A percentile compares a stretch with the other conserved stretches of the same genome.
These are phyloP conservation scores for Kryptolebias ocellatus DNA, from an alignment of 2,797 vertebrate genomes.

Conservation along the genomic window DNA sequence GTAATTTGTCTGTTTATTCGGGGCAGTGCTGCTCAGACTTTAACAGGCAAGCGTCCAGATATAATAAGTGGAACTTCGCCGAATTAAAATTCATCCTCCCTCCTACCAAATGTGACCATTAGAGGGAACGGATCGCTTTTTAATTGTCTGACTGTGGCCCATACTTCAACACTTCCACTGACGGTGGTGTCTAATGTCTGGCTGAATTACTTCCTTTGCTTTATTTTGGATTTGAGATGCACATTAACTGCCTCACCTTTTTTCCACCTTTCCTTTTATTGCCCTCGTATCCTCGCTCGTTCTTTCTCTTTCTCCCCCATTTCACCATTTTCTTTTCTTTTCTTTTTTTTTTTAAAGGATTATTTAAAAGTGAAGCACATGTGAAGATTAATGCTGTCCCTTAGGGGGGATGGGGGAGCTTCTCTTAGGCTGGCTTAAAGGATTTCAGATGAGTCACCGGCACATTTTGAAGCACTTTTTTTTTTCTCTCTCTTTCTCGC, in stretches of 20 bases:
- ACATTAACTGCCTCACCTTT: constrained; percentile 43
- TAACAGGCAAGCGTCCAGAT: constrained; percentile 60
- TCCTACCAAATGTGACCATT: constrained; percentile 66
- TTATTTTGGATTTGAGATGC: constrained; percentile 61
- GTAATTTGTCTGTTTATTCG: constrained; percentile 66
- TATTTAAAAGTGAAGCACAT: constrained; percentile 39
- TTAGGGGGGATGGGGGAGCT: constrained; percentile 18
- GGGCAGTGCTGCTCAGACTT: constrained; percentile 37
- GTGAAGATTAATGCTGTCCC: constrained; percentile 30
- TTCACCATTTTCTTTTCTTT: not conserved
- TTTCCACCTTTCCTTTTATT: constrained; percentile 17
- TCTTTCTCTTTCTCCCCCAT: no score
- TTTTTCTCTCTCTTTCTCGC: not conserved
- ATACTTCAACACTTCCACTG: constrained; percentile 62
- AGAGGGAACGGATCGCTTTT: constrained; percentile 67
- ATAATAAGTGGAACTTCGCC: constrained; percentile 70
- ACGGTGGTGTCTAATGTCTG: constrained; percentile 54
- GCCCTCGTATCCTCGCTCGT: constrained; percentile 3
- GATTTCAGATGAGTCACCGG: constrained; percentile 35
- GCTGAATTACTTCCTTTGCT: constrained; percentile 51
- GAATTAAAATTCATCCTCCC: constrained; percentile 71
- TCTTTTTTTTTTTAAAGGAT: constrained; percentile 29
- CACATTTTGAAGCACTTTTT: constrained; percentile 13
- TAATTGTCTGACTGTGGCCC: constrained; percentile 65
- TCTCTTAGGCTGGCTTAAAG: constrained; percentile 40